Percentiles rank a stretch among this genome's conserved stretches.
phyloP scores from a whole-genome alignment of 2,113 vertebrate genomes.

The Spea multiplicata region DNA sequence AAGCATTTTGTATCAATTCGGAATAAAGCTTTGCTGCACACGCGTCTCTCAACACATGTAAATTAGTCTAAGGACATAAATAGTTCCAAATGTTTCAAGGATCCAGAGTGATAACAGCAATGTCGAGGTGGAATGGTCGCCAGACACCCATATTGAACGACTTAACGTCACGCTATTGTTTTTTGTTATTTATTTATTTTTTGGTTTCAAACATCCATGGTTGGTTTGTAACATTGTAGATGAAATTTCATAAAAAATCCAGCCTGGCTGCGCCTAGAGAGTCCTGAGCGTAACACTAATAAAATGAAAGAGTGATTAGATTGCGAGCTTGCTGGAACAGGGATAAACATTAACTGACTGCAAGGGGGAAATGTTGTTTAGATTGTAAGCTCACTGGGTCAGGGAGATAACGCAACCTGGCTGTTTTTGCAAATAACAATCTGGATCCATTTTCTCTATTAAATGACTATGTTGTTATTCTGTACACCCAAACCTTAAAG shows the following conservation, averaged over 20 bases:
- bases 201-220: not conserved
- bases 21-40: slow-evolving; percentile 27
- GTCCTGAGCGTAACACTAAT: not conserved
- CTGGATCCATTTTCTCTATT: no score
- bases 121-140: slow-evolving; percentile 27
- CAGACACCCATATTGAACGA: slow-evolving; percentile 43
- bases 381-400: no score
- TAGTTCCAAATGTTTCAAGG: slow-evolving; percentile 46
- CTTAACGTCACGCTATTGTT: slow-evolving; percentile 42
- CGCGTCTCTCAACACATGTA: slow-evolving; percentile 44
- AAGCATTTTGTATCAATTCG: slow-evolving; percentile 34
- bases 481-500: no score
- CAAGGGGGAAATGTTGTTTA: no score
- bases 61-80: slow-evolving; percentile 47
- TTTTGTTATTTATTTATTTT: not conserved
- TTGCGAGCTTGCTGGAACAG: not conserved
- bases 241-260: slow-evolving; percentile 9
- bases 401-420: no score
- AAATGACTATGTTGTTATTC: no score
- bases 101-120: slow-evolving; percentile 42
- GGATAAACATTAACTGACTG: not conserved
- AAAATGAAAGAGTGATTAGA: not conserved
- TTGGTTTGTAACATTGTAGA: slow-evolving; percentile 6
- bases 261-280: not conserved
- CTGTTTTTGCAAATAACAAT: no score